Conservation (phyloP, 1,140 invertebrate species). For the Nebria ingens region DNA sequence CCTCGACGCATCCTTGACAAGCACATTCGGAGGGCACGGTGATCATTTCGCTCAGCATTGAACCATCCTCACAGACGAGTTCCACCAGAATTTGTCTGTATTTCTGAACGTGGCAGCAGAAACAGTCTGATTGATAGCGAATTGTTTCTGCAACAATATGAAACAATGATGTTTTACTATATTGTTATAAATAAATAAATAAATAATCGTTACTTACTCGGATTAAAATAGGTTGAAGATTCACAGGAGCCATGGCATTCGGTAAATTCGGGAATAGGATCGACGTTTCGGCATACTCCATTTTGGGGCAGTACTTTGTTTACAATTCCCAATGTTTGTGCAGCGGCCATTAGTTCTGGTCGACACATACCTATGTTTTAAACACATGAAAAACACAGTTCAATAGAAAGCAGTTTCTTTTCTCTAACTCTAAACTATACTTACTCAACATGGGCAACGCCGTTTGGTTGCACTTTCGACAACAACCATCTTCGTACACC, state of each 20-base stretch:
- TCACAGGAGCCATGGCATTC: constrained; percentile 55
- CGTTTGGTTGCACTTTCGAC: constrained; percentile 48
- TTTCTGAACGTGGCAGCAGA: too few relatives aligned
- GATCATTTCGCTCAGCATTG: too few relatives aligned
- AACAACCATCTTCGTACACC: constrained; percentile 52
- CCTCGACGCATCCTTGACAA: too few relatives aligned
- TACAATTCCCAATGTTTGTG: constrained; percentile 45
- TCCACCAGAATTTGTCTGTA: too few relatives aligned
- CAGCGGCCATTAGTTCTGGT: constrained; percentile 38
- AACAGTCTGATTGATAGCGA: too few relatives aligned
- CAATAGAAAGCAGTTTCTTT: constrained; percentile 3
- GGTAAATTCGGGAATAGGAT: constrained; percentile 44
- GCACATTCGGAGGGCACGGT: too few relatives aligned
- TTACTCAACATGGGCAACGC: constrained; percentile 34
- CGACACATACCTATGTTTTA: constrained; percentile 42
- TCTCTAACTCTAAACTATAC: too few relatives aligned
- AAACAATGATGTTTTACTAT: too few relatives aligned
- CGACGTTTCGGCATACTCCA: constrained; percentile 49
- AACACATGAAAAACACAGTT: constrained; percentile 18
- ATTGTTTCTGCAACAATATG: too few relatives aligned
- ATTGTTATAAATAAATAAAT: too few relatives aligned
- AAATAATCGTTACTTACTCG: constrained; percentile 35
- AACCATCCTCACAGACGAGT: too few relatives aligned
- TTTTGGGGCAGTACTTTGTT: constrained; percentile 33
- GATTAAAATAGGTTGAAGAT: constrained; percentile 52